Percentiles rank a stretch among this genome's conserved stretches.
These are phyloP conservation scores for Patella caerulea DNA, from an alignment of 2,888 invertebrate genomes.

Conservation along the genomic window DNA sequence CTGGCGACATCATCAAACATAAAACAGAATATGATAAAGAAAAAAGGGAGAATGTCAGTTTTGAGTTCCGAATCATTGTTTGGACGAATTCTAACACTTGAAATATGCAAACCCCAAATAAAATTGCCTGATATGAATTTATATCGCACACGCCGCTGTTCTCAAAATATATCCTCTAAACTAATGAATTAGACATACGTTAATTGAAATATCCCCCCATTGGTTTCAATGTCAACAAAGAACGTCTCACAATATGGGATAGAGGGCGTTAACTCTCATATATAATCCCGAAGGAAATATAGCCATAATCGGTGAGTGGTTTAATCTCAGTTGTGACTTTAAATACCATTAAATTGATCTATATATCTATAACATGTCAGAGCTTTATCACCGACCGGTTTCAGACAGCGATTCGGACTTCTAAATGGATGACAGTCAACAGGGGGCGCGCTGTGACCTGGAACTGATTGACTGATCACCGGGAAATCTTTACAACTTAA, in stretches of 20 bases:
- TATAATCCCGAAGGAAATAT: neutral
- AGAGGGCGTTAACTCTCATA: neutral
- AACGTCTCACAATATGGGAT: too few relatives aligned
- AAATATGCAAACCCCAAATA: too few relatives aligned
- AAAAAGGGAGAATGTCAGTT: too few relatives aligned
- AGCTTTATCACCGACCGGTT: neutral
- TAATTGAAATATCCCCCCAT: neutral
- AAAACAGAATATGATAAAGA: too few relatives aligned
- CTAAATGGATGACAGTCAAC: constrained; percentile 1
- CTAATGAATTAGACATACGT: too few relatives aligned
- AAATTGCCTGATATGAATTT: too few relatives aligned
- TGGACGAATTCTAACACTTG: too few relatives aligned
- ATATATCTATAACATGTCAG: constrained; percentile 9
- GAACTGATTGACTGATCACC: constrained; percentile 10
- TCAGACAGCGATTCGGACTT: neutral
- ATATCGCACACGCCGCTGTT: too few relatives aligned
- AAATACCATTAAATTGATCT: constrained; percentile 10
- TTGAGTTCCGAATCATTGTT: too few relatives aligned
- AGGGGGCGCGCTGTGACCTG: constrained; percentile 10
- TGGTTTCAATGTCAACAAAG: neutral
- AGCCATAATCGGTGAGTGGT: neutral
- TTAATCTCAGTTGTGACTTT: constrained; percentile 5
- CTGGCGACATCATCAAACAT: too few relatives aligned
- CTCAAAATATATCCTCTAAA: too few relatives aligned
- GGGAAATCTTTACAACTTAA: constrained; percentile 1